These are phyloP conservation scores for Morelia viridis DNA, from an alignment of 2,797 vertebrate species.

Conservation along the genomic window DNA sequence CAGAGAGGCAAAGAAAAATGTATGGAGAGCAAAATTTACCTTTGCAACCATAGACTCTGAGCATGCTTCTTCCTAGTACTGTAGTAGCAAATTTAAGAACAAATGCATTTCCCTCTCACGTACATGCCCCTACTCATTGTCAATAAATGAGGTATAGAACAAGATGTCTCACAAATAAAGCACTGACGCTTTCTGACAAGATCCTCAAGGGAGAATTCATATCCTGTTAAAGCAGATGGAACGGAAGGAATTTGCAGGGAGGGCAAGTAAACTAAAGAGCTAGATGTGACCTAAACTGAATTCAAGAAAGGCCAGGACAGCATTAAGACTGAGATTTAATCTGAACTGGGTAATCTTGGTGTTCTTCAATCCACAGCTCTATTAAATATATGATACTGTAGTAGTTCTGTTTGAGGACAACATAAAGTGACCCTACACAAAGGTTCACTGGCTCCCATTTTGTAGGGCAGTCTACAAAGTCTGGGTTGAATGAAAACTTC, in stretches of 20 bases:
- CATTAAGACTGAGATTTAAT: not conserved
- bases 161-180: not conserved
- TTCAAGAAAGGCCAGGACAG: not conserved
- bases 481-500: not conserved
- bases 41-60: not conserved
- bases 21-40: not conserved
- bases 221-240: conserved; percentile 7
- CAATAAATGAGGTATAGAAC: not conserved
- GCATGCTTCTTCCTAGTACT: not conserved
- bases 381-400: not conserved
- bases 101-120: not conserved
- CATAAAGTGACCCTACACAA: not conserved
- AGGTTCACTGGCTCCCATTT: not conserved
- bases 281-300: not conserved
- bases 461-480: not conserved
- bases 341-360: not conserved
- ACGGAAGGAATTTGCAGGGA: not conserved
- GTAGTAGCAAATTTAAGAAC: not conserved
- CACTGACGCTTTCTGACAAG: not conserved
- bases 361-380: not conserved
- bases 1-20: not conserved
- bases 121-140: not conserved
- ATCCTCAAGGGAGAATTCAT: not conserved
- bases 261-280: not conserved
- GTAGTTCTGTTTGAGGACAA: not conserved